Evolutionary conservation across 2,797 vertebrate species (phyloP).

Genomic region (Chrosomus eos): DNA sequence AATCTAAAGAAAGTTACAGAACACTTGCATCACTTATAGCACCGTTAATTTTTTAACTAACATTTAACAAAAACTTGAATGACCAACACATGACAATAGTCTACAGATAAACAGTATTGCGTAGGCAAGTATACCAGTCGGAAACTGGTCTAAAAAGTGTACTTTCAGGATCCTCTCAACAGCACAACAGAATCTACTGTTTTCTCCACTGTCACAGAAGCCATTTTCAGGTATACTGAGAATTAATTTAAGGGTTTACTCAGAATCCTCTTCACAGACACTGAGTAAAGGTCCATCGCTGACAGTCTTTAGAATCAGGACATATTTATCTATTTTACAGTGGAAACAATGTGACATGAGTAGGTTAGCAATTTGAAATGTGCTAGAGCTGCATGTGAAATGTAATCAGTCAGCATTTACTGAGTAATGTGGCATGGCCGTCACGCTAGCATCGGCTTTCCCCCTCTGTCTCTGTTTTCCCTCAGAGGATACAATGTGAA

Average conservation of each 20-base stretch:
- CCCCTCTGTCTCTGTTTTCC: constrained; percentile 48
- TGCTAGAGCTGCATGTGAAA: constrained; percentile 70
- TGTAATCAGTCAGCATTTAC: constrained; percentile 75
- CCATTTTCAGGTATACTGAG: constrained; percentile 12
- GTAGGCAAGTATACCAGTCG: not conserved
- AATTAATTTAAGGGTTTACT: constrained; percentile 33
- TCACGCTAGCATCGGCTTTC: constrained; percentile 60
- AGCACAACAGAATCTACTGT: not conserved
- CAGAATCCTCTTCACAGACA: constrained; percentile 38
- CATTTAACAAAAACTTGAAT: not conserved
- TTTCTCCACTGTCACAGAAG: not conserved
- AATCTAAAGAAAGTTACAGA: not conserved
- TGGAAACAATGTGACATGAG: constrained; percentile 66
- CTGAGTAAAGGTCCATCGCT: constrained; percentile 44
- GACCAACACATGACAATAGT: not conserved
- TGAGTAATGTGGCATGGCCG: constrained; percentile 65
- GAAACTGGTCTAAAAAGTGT: not conserved
- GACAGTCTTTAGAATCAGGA: constrained; percentile 51
- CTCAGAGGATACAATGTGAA: constrained; percentile 63
- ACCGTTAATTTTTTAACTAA: not conserved
- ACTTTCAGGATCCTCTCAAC: not conserved
- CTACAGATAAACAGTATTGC: not conserved
- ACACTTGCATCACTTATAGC: not conserved
- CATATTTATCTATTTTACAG: constrained; percentile 67
- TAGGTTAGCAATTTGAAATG: constrained; percentile 71